A percentile compares a stretch with the other conserved stretches of the same genome.
These are phyloP conservation scores for Heliconius erato DNA, from an alignment of 2,888 invertebrate genomes.

Conservation along the genomic window DNA sequence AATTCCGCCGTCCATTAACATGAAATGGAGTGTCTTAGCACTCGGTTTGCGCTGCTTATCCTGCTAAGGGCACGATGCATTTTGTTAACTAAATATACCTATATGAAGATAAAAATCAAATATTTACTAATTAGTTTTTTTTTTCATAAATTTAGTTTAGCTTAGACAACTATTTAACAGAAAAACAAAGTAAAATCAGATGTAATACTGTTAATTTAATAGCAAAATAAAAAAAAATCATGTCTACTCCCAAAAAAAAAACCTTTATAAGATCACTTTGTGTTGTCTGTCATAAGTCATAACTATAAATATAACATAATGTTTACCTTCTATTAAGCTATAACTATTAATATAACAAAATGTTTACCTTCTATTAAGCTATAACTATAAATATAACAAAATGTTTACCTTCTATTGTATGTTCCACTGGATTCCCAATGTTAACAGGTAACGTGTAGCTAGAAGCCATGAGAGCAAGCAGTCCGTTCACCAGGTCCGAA, in stretches of 20 bases:
- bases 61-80: too few species aligned
- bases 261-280: neutral
- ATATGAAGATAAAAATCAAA: too few species aligned
- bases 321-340: slow-evolving; percentile 91
- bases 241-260: neutral
- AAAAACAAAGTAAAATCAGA: neutral
- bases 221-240: neutral
- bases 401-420: slow-evolving; percentile 92
- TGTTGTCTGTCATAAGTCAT: too few species aligned
- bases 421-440: slow-evolving; percentile 99
- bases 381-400: neutral
- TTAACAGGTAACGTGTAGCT: slow-evolving; percentile 97
- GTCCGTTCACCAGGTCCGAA: slow-evolving; percentile 97
- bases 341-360: neutral
- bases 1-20: too few species aligned
- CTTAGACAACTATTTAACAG: neutral
- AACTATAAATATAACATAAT: neutral
- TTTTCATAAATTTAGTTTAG: neutral
- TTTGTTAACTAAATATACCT: too few species aligned
- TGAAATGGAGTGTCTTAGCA: too few species aligned
- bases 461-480: slow-evolving; percentile 96
- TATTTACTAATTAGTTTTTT: too few species aligned
- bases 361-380: slow-evolving; percentile 91
- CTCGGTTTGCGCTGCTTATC: too few species aligned
- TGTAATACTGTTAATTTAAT: neutral